A percentile compares a stretch with the other conserved stretches of the same genome.
Evolutionary conservation across 2,113 vertebrate species (phyloP).

Genomic region (Mystacornis crossleyi): DNA sequence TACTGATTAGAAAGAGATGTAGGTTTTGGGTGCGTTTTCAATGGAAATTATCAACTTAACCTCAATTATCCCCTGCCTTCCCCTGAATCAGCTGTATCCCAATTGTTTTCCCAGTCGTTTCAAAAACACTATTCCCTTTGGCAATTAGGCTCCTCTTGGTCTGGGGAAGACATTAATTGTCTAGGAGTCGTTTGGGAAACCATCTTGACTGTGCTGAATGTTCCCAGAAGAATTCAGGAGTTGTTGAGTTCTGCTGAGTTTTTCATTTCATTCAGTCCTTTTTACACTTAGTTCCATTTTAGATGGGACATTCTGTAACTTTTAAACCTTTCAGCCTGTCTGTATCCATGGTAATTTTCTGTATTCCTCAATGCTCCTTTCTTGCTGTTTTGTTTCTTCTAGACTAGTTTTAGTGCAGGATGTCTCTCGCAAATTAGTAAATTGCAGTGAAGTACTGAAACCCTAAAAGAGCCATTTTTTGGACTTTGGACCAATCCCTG

Average conservation of each 20-base stretch:
- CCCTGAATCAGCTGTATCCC: not conserved
- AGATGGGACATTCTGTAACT: not conserved
- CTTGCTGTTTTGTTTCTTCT: not conserved
- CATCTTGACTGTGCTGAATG: not conserved
- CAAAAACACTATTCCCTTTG: not conserved
- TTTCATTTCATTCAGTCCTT: not conserved
- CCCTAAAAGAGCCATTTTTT: not conserved
- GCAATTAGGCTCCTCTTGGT: not conserved
- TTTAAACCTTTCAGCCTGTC: not conserved
- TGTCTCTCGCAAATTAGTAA: not conserved
- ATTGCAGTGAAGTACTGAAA: not conserved
- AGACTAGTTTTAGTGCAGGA: not conserved
- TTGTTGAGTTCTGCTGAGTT: not conserved
- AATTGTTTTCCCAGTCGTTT: not conserved
- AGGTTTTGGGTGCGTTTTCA: not conserved
- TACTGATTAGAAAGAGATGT: not conserved
- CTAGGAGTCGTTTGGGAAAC: not conserved
- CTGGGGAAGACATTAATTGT: not conserved
- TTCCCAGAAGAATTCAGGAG: not conserved
- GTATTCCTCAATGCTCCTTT: not conserved
- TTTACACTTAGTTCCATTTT: not conserved
- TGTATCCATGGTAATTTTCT: not conserved
- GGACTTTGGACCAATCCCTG: not conserved
- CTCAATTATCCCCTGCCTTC: not conserved
- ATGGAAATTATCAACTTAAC: not conserved